Evolutionary conservation across 2,888 invertebrate species (phyloP), one percentile per base, ranked within the genome.

Genomic region (Schizaphis graminum): DNA sequence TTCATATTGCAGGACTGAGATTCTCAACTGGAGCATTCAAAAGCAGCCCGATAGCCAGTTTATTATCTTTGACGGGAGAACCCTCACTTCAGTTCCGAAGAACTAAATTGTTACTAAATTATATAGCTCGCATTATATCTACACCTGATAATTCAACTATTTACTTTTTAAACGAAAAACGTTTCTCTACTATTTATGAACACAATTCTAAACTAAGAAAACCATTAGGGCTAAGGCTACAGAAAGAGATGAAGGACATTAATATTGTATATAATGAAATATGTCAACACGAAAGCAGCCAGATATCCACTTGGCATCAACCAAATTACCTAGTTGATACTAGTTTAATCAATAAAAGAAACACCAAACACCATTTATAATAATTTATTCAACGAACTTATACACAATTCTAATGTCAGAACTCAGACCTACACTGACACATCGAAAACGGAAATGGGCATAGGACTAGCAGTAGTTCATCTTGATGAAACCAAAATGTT

Each of bases 251-350:
- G 86, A 49, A 41, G n/a, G 86, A 87, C 13, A 87, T 16, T 13
- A 87, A 49, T 8, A 87, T 87, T 87, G 8, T 26, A 26, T 26
- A 3, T 57, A 57, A 57, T 57, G 57, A 57, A 57, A 57, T 57
- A 49, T 87, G 49, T n/a, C 86, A 87, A 49, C 49, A n/a, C n/a
- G n/a, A 87, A 87, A 87, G n/a, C 49, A 87, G 16, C 21, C 86
- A n/a, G n/a, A 87, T n/a, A n/a, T 16, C 10, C 11, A 24, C 47
- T 47, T 86, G 47, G 86, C 41, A 86, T 35, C 86, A 24, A 86
- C 86, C 47, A 86, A 86, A 47, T 47, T 86, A 47, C 47, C 86
- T 13, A 86, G 86, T 86, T 28, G 47, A 49, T 47, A 86, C 86
- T 11, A 47, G 86, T 35, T 28, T 24, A 56, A 47, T 53, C 49